Evolutionary conservation across 2,888 invertebrate genomes (phyloP), one percentile per base, ranked within the genome.

Genomic region (Eledone cirrhosa): DNA sequence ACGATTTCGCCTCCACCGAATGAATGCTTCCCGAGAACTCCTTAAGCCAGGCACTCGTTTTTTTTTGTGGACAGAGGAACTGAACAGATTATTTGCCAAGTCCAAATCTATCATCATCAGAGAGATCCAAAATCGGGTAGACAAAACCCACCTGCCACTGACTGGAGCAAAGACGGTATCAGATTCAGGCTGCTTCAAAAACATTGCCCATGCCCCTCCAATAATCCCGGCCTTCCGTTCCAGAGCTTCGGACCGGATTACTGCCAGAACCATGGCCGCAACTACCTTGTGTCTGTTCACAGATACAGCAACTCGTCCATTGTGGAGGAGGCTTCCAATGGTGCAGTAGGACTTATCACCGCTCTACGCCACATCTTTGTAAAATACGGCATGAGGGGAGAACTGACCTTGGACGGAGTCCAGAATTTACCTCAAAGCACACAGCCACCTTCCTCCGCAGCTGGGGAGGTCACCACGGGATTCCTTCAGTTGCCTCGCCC

Each of bases 401-500:
- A 85, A 75, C 78, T 85, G 3, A 48, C 81, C 16, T 81, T 81
- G 1, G 82, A 84, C 72, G 83, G 83, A 83, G 83, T 8, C 84
- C 82, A 2, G 82, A 85, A 81, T 83, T 83, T 67, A 80, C 77
- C 47, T 48, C 80, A 33, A 74, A 69, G 14, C 67, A 48, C 11
- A 82, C 82, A 0, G 47, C 79, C 47, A 31, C 31, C 13, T 82
- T 80, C 65, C 78, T 82, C 8, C 53, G 67, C 7, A 48, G 41
- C 16, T 87, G 85, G 85, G 84, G 85, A n/a, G 83, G 86, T 0
- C 80, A 84, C 72, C 85, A 86, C 63, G 77, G 84, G 0, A 77
- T 85, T 1, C 85, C 86, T n/a, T 86, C 84, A 2, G 85, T 86
- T 0, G 84, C 84, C 13, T 85, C 82, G 65, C 84, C 83, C 5